phyloP scores from a whole-genome alignment of 2,113 vertebrate species.

The Perccottus glenii region DNA sequence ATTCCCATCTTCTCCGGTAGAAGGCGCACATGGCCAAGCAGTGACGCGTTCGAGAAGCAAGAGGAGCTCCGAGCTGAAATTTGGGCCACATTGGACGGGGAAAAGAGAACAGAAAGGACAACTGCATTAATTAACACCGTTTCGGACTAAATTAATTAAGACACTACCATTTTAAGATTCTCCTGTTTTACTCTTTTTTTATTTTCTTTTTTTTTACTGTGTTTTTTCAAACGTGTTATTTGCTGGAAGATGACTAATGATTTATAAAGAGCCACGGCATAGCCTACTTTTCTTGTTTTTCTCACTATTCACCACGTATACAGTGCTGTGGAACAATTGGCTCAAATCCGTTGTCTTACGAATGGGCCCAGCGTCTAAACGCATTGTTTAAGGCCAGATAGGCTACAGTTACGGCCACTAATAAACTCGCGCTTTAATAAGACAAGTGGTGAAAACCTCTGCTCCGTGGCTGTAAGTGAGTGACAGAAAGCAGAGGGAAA shows the following conservation, averaged over 20 bases:
- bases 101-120: conserved; percentile 29
- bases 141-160: conserved; percentile 5
- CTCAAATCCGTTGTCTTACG: no score
- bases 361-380: not conserved
- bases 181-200: not conserved
- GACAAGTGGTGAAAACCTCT: conserved; percentile 52
- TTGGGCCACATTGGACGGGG: conserved; percentile 37
- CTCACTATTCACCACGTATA: not conserved
- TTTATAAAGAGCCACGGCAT: not conserved
- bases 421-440: conserved; percentile 33
- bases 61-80: conserved; percentile 40
- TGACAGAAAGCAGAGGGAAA: conserved; percentile 53
- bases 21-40: conserved; percentile 91
- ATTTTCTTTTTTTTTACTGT: not conserved
- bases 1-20: conserved; percentile 84
- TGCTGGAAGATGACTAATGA: not conserved
- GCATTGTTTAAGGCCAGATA: not conserved
- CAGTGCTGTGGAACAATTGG: not conserved
- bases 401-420: conserved; percentile 30
- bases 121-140: conserved; percentile 10
- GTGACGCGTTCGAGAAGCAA: conserved; percentile 50
- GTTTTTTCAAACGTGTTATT: no score
- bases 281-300: no score
- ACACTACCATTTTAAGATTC: not conserved
- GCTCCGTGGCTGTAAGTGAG: not conserved